A percentile compares a stretch with the other conserved stretches of the same genome.
Conservation (phyloP, 2,797 vertebrate species). For the Hirundo rustica region DNA sequence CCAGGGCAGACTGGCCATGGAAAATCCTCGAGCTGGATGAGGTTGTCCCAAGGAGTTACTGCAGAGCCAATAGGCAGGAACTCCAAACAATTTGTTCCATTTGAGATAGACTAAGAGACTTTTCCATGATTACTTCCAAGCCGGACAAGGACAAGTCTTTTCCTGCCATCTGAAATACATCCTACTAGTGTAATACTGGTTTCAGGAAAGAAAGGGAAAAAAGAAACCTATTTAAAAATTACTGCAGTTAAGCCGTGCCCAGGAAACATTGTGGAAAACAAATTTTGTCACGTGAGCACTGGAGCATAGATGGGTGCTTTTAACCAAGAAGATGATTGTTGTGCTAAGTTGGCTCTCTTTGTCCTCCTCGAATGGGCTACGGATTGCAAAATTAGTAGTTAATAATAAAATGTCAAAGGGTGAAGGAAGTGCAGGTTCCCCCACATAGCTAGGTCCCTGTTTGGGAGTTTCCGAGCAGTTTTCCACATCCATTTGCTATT, state of each 20-base stretch:
- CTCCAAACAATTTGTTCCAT: conserved; percentile 10
- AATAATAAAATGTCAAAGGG: conserved; percentile 59
- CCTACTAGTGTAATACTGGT: not conserved
- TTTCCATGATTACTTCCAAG: conserved; percentile 44
- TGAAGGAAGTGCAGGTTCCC: conserved; percentile 63
- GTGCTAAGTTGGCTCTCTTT: not conserved
- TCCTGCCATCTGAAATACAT: conserved; percentile 39
- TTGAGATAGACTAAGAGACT: conserved; percentile 19
- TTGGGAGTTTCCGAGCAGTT: conserved; percentile 41
- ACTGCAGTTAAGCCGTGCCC: not conserved
- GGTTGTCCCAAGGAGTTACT: not conserved
- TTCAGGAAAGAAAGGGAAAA: not conserved
- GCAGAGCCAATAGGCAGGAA: not conserved
- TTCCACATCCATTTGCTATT: conserved; percentile 56
- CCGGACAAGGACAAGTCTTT: conserved; percentile 36
- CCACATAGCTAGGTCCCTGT: conserved; percentile 39
- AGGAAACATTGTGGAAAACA: conserved; percentile 35
- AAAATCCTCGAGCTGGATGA: not conserved
- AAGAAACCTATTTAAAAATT: not conserved
- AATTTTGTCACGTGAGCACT: not conserved
- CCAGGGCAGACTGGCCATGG: not conserved
- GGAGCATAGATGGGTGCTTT: not conserved
- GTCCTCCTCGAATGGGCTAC: not conserved
- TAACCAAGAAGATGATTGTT: not conserved
- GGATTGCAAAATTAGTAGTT: conserved; percentile 34